Evolutionary conservation across 2,888 invertebrate species (phyloP), one percentile per base, ranked within the genome.

Genomic region (Pomacea canaliculata): DNA sequence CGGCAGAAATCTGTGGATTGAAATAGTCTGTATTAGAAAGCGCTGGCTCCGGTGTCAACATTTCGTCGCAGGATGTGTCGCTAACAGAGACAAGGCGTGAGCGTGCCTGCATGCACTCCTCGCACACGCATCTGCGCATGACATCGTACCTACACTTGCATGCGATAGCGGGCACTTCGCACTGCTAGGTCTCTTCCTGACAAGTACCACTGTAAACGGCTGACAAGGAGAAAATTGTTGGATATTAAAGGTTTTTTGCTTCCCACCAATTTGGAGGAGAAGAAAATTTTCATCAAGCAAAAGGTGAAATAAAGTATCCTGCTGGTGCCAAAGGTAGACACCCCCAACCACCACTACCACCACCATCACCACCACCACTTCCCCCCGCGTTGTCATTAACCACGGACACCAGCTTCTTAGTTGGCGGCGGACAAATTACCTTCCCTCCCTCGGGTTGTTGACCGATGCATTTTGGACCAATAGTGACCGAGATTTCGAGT

Each of bases 311-410:
- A 67, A 67, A 59, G 59, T 46, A 46, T 12, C 19, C 62, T 19
- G 66, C n/a, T 7, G 16, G 23, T 12, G 27, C 56, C 73, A 66
- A 23, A 27, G 46, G 73, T 66, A 65, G 51, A 23, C 56, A 48
- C 19, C 66, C 67, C 23, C 23, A 23, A 23, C 23, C 23, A 23
- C 23, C 23, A 23, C 23, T 23, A 23, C 23, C 23, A 23, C 23
- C 23, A 23, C 23, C 23, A 23, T 23, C 23, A 23, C 23, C 23
- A 23, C 23, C 23, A 23, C 23, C 23, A 23, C 23, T 23, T 23
- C 23, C 23, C 23, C 23, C 23, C 46, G 66, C 66, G 66, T 67
- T 73, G 73, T 73, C 66, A 73, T 73, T 73, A 73, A 23, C 37
- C 66, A 59, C 73, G 59, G 67, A 73, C 67, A 56, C 27, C 59